phyloP scores from a whole-genome alignment of 2,888 invertebrate genomes.

The Quadriops clusia region DNA sequence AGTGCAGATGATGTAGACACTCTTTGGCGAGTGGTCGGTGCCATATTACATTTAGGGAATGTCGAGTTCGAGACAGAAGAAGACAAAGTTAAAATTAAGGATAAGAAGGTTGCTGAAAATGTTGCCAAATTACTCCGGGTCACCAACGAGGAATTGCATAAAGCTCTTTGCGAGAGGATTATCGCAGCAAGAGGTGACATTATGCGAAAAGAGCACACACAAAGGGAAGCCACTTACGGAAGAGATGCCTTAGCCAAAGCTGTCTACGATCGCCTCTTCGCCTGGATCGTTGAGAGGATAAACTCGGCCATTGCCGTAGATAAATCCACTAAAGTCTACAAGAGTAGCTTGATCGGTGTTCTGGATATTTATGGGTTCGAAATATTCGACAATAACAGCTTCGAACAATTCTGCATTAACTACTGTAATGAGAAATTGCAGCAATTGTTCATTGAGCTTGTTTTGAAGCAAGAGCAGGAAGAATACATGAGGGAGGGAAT shows the following conservation, averaged over 20 bases:
- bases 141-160: conserved; percentile 52
- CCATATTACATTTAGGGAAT: conserved; percentile 71
- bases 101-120: conserved; percentile 46
- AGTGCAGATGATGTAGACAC: conserved; percentile 62
- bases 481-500: conserved; percentile 94
- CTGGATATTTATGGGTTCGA: conserved; percentile 98
- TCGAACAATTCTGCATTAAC: conserved; percentile 98
- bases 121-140: conserved; percentile 52
- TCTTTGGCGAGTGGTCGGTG: conserved; percentile 84
- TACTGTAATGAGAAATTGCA: conserved; percentile 98
- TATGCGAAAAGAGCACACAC: conserved; percentile 80
- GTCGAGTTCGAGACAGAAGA: conserved; percentile 44
- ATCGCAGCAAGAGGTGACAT: conserved; percentile 90
- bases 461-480: conserved; percentile 95
- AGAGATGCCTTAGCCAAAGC: conserved; percentile 91
- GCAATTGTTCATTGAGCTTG: conserved; percentile 94
- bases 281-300: conserved; percentile 86
- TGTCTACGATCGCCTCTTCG: conserved; percentile 86
- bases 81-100: conserved; percentile 49
- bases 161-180: conserved; percentile 73
- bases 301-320: conserved; percentile 83
- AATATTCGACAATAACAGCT: conserved; percentile 93
- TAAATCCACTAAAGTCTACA: conserved; percentile 41
- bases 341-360: conserved; percentile 81
- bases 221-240: conserved; percentile 75